Evolutionary conservation across 23 tunicate species (phyloP), one percentile per base, ranked within the genome.

Genomic region (Phallusia fumigata): DNA sequence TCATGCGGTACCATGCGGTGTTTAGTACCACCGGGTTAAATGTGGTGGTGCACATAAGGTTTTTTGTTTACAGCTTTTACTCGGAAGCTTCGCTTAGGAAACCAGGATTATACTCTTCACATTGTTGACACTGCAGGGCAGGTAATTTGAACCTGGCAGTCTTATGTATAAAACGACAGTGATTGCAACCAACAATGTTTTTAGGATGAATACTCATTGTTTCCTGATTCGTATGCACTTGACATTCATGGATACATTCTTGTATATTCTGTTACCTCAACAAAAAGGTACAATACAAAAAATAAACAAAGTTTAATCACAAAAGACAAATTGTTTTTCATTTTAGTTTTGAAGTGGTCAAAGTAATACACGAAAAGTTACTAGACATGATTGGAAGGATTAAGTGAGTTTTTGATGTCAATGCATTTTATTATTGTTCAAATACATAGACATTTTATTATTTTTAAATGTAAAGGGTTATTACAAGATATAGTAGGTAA

Each of bases 51-150:
- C n/a, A n/a, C n/a, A n/a, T n/a, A 40, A 10, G 47, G 5, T 40
- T 40, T 40, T 16, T 21, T 58, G 69, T 65, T 81, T 92, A 11
- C 80, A 93, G 97, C 97, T 35, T 93, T 93, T 72, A 80, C 97
- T 0, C 36, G 90, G n/a, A 53, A 79, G 18, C 35, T 89, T 33
- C 82, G 86, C 18, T 22, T 89, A 16, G 72, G 81, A 32, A 86
- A 86, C 33, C 90, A 89, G 75, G 94, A 94, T 31, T 94, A 89
- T 65, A 50, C 35, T 18, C 77, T 94, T 5, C 87, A 86, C 50
- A 94, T 94, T 81, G 88, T 94, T 53, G 98, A 94, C 44, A 94
- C 98, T 82, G 98, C 98, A 74, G 98, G 94, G 18, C 94, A 89
- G 85, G 94, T 94, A 84, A n/a, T 1, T 24, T 21, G 28, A 21